Conservation (phyloP, 2,113 vertebrate species). For the Orycteropus afer region DNA sequence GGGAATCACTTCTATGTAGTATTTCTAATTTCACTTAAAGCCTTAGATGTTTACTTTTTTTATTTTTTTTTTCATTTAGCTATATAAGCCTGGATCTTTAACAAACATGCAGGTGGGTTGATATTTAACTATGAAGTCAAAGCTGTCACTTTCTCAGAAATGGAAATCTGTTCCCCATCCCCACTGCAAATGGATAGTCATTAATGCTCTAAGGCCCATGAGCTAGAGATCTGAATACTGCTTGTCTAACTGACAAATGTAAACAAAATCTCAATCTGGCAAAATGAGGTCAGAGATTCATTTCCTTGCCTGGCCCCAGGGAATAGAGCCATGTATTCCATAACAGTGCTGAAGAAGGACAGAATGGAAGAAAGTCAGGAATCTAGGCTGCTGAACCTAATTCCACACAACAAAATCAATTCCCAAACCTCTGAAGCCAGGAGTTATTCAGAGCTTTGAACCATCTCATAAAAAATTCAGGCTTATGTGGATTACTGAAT, state of each 20-base stretch:
- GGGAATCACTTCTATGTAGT: not conserved
- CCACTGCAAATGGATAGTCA: not conserved
- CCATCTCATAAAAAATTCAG: not conserved
- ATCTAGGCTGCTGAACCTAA: not conserved
- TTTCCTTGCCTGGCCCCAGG: conserved; percentile 50
- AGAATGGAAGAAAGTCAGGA: not conserved
- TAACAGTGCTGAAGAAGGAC: conserved; percentile 19
- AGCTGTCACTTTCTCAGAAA: conserved; percentile 5
- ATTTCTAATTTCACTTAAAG: not conserved
- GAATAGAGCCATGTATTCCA: not conserved
- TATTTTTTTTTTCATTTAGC: not conserved
- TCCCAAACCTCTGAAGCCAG: not conserved
- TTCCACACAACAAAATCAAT: not conserved
- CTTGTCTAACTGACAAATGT: conserved; percentile 2
- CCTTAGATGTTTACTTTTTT: not conserved
- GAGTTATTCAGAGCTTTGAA: not conserved
- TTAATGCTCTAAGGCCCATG: not conserved
- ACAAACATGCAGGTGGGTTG: not conserved
- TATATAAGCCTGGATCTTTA: not conserved
- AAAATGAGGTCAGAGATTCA: conserved; percentile 35
- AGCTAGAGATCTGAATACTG: not conserved
- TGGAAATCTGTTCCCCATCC: not conserved
- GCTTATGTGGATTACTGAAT: rapidly evolving
- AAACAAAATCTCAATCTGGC: not conserved
- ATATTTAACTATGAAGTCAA: not conserved